These are phyloP conservation scores for Carabus problematicus DNA, from an alignment of 2,888 invertebrate genomes.

Conservation along the genomic window DNA sequence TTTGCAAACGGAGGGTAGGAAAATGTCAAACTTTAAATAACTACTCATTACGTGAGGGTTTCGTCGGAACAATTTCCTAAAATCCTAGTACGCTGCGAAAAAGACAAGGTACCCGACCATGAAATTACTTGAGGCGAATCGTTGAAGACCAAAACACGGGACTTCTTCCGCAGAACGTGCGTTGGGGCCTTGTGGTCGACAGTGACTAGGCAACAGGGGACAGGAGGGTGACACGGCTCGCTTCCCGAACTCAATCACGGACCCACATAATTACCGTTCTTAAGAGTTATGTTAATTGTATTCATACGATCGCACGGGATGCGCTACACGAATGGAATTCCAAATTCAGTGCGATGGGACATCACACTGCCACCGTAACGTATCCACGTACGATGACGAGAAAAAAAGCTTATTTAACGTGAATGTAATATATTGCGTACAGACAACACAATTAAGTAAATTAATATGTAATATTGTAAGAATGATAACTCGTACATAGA, in stretches of 20 bases:
- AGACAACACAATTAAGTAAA: too few relatives aligned
- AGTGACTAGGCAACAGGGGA: not conserved
- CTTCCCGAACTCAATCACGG: constrained; percentile 36
- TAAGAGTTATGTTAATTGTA: constrained; percentile 43
- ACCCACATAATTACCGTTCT: constrained; percentile 39
- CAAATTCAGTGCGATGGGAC: not conserved
- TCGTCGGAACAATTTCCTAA: constrained; percentile 29
- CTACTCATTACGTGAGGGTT: constrained; percentile 34
- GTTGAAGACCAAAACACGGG: constrained; percentile 15
- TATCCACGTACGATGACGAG: too few relatives aligned
- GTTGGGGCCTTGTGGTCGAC: constrained; percentile 2
- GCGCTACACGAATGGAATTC: constrained; percentile 15
- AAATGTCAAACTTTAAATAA: constrained; percentile 32
- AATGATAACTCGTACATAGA: too few relatives aligned
- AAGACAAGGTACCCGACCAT: constrained; percentile 36
- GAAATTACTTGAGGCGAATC: constrained; percentile 36
- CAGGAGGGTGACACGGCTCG: constrained; percentile 15
- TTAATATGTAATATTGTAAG: too few relatives aligned
- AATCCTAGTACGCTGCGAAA: constrained; percentile 20
- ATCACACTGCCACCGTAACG: too few relatives aligned
- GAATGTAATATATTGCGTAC: too few relatives aligned
- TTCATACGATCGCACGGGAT: constrained; percentile 34
- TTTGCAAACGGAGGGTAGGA: constrained; percentile 4
- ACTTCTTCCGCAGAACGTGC: not conserved
- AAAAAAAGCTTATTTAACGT: too few relatives aligned